phyloP scores from a whole-genome alignment of 2,888 invertebrate genomes.

The Agriopis marginaria region DNA sequence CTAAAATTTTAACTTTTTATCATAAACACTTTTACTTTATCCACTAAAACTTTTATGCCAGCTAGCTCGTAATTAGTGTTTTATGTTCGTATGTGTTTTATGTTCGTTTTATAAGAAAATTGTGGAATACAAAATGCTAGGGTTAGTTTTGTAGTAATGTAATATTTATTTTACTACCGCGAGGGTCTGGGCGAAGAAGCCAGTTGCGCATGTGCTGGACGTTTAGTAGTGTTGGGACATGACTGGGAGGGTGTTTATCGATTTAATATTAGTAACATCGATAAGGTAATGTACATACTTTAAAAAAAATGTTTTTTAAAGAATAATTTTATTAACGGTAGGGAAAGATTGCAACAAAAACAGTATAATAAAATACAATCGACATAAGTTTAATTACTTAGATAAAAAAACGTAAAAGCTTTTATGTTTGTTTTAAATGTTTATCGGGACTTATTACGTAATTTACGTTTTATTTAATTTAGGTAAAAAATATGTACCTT shows the following conservation, averaged over 20 bases:
- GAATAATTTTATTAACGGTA: too few species aligned
- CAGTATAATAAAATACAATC: too few species aligned
- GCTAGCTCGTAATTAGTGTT: not conserved
- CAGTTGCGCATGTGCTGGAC: conserved; percentile 69
- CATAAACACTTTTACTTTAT: not conserved
- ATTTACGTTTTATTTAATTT: too few species aligned
- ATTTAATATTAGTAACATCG: not conserved
- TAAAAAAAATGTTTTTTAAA: too few species aligned
- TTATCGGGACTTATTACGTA: too few species aligned
- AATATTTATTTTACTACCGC: conserved; percentile 66
- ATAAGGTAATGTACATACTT: too few species aligned
- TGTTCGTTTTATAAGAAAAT: conserved; percentile 28
- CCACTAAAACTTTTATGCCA: not conserved
- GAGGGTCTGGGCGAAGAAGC: conserved; percentile 45
- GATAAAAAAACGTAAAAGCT: too few species aligned
- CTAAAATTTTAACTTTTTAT: not conserved
- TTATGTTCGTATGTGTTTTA: conserved; percentile 12
- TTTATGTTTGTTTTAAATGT: too few species aligned
- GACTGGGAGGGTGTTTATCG: conserved; percentile 2
- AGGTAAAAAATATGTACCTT: too few species aligned
- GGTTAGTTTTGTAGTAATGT: conserved; percentile 51
- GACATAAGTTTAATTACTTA: too few species aligned
- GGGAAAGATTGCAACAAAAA: too few species aligned
- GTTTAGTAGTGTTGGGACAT: conserved; percentile 59
- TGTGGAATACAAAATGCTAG: conserved; percentile 27